Conservation (phyloP, 2,888 invertebrate species). For the Diploptera punctata region DNA sequence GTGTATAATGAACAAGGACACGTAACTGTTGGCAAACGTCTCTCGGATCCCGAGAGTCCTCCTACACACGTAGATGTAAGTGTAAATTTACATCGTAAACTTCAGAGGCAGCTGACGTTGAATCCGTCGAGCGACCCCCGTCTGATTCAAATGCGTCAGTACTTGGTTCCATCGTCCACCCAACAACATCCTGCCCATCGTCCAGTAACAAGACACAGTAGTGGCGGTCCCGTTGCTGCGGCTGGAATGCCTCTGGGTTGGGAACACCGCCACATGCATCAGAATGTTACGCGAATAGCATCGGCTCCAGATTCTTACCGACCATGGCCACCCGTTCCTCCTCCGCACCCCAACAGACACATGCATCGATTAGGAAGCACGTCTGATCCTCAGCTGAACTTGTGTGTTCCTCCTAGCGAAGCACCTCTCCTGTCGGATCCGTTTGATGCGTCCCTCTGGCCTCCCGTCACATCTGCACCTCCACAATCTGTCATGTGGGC, state of each 20-base stretch:
- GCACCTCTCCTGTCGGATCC: constrained; percentile 40
- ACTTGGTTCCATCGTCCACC: constrained; percentile 44
- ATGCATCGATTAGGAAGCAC: constrained; percentile 60
- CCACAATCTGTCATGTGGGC: constrained; percentile 44
- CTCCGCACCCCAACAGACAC: constrained; percentile 50
- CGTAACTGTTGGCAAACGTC: constrained; percentile 54
- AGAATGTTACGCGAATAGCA: constrained; percentile 73
- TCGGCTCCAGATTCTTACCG: constrained; percentile 73
- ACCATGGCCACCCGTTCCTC: constrained; percentile 54
- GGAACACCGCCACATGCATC: constrained; percentile 53
- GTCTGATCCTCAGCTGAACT: constrained; percentile 70
- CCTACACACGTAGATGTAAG: constrained; percentile 27
- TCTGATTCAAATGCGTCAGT: constrained; percentile 57
- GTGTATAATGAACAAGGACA: constrained; percentile 47
- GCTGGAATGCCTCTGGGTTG: constrained; percentile 46
- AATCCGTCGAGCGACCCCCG: constrained; percentile 82
- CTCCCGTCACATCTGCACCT: constrained; percentile 52
- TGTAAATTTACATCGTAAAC: constrained; percentile 76
- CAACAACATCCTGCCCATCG: constrained; percentile 45
- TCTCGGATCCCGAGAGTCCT: constrained; percentile 50
- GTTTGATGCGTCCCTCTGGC: constrained; percentile 40
- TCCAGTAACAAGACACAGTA: constrained; percentile 39
- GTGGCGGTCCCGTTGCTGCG: constrained; percentile 22
- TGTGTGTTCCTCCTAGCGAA: constrained; percentile 54
- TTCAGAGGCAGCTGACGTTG: constrained; percentile 81